phyloP scores from a whole-genome alignment of 2,888 invertebrate genomes.

The Esperia sulphurella region DNA sequence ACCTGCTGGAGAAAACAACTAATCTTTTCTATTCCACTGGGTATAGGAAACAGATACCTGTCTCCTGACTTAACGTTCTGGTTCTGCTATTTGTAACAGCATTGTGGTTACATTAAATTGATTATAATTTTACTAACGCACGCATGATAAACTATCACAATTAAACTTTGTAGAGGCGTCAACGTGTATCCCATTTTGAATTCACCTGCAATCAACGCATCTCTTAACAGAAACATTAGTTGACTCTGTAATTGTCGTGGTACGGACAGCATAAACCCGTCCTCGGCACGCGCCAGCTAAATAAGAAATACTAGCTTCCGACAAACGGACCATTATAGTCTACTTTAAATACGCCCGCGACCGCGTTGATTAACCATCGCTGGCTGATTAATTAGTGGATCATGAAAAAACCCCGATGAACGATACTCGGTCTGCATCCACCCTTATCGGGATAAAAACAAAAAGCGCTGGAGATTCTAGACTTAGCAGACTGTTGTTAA shows the following conservation, averaged over 20 bases:
- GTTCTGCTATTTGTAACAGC: too few species aligned
- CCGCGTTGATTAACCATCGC: slow-evolving; percentile 66
- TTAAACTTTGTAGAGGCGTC: neutral
- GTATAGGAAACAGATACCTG: too few species aligned
- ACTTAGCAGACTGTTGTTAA: slow-evolving; percentile 5
- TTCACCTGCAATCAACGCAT: slow-evolving; percentile 23
- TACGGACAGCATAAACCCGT: slow-evolving; percentile 46
- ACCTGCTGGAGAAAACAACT: neutral
- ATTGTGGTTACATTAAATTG: too few species aligned
- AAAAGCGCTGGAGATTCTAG: slow-evolving; percentile 28
- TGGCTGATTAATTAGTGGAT: slow-evolving; percentile 60
- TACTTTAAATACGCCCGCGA: slow-evolving; percentile 57
- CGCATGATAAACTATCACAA: neutral
- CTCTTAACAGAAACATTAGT: slow-evolving; percentile 31
- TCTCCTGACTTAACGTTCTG: too few species aligned
- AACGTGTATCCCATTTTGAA: slow-evolving; percentile 10
- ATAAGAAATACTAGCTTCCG: slow-evolving; percentile 52
- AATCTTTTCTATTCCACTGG: neutral
- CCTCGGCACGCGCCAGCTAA: slow-evolving; percentile 43
- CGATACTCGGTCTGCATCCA: slow-evolving; percentile 29
- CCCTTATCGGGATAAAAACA: slow-evolving; percentile 37
- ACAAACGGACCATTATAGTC: slow-evolving; percentile 66
- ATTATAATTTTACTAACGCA: neutral
- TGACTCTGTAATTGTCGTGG: slow-evolving; percentile 41
- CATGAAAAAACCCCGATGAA: slow-evolving; percentile 35